Evolutionary conservation across 2,888 invertebrate genomes (phyloP), one percentile per base, ranked within the genome.

Genomic region (Megamerina dolium): DNA sequence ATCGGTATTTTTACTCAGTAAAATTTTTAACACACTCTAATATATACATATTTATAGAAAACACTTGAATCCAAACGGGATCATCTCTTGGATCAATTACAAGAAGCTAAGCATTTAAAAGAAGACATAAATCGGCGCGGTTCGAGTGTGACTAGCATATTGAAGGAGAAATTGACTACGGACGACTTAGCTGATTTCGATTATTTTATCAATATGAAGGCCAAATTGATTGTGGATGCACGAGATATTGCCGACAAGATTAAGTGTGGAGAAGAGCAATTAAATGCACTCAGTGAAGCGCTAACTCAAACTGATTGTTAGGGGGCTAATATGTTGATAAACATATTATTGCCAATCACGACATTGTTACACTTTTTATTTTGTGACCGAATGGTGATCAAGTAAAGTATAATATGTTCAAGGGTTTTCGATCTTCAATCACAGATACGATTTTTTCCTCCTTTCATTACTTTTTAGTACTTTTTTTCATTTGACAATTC

Each of bases 141-240:
- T 59, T 73, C 78, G 30, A 81, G 79, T 64, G 83, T 90, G 31
- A 79, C 82, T 36, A 76, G 76, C 47, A 80, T 85, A 50, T 74
- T 90, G 48, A 77, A 79, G 53, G 82, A 83, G 65, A 82, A 84
- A 68, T 75, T 89, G 56, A 78, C 77, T 54, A 74, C 78, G 36
- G 85, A 85, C 47, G 83, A 87, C 61, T 83, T 81, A 62, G 81
- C 82, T 30, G 87, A 88, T 64, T 90, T 87, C 65, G 82, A 84
- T 59, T 85, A 86, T 64, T 90, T 87, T 72, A 83, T 89, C 57
- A 84, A 85, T 65, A 88, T 86, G 84, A 90, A 89, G 73, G 85
- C 87, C 23, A 87, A 87, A 70, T 74, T 90, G 51, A 82, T 87
- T 58, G 83, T 89, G 67, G 87, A 89, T 65, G 78, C 82, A 45